A percentile compares a stretch with the other conserved stretches of the same genome.
These are phyloP conservation scores for Malurus alboscapulatus DNA, from an alignment of 2,113 vertebrate genomes.

Conservation along the genomic window DNA sequence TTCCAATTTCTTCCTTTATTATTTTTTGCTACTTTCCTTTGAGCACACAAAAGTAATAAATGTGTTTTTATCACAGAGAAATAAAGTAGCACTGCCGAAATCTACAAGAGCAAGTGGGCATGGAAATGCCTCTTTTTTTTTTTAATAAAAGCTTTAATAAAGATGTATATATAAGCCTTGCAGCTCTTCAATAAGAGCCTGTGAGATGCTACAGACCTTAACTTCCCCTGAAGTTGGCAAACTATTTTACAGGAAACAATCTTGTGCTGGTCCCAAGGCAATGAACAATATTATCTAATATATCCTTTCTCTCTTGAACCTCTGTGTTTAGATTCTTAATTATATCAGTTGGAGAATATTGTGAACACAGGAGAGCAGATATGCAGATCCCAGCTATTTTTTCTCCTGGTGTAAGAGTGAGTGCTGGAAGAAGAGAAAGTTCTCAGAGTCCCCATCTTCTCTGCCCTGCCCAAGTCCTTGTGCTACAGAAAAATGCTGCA, in stretches of 20 bases:
- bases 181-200: constrained; percentile 11
- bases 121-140: neutral
- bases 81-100: neutral
- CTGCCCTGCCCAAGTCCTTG: neutral
- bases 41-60: constrained; percentile 16
- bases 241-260: neutral
- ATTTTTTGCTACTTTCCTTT: neutral
- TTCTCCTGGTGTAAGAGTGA: accelerated
- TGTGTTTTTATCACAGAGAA: neutral
- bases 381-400: neutral
- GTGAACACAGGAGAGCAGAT: neutral
- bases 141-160: constrained; percentile 39
- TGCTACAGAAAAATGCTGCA: neutral
- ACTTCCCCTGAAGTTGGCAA: neutral
- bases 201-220: neutral
- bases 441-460: neutral
- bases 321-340: neutral
- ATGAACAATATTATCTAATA: neutral
- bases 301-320: neutral
- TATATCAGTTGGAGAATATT: neutral
- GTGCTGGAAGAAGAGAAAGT: neutral
- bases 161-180: neutral
- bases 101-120: neutral
- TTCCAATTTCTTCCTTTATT: neutral
- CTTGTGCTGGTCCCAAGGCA: neutral